A percentile compares a stretch with the other conserved stretches of the same genome.
These are phyloP conservation scores for Venusia cambrica DNA, from an alignment of 2,888 invertebrate genomes.

Conservation along the genomic window DNA sequence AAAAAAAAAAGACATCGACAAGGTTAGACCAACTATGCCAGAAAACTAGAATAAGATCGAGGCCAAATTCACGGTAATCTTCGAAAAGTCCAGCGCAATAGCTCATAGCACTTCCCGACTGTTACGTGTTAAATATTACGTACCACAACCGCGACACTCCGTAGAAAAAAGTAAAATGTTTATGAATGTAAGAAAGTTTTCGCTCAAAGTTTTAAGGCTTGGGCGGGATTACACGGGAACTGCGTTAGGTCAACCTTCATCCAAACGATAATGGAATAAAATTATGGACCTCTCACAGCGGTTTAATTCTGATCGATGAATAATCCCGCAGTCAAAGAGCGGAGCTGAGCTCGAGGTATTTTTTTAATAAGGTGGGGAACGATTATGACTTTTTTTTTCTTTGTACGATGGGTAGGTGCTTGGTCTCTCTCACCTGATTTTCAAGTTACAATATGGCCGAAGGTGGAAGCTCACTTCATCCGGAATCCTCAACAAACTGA, in stretches of 20 bases:
- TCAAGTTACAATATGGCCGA: too few species aligned
- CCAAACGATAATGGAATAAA: conserved; percentile 60
- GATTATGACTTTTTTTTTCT: too few species aligned
- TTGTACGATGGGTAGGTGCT: too few species aligned
- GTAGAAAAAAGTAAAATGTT: conserved; percentile 66
- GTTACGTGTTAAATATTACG: conserved; percentile 56
- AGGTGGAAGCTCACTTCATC: too few species aligned
- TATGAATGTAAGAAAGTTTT: conserved; percentile 70
- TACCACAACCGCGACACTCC: conserved; percentile 42
- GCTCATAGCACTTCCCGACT: conserved; percentile 29
- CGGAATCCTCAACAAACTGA: too few species aligned
- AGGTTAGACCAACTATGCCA: too few species aligned
- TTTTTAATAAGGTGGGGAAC: conserved; percentile 3
- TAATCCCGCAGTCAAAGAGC: conserved; percentile 27
- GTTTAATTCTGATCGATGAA: conserved; percentile 42
- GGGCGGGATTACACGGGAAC: conserved; percentile 68
- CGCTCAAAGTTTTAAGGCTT: conserved; percentile 60
- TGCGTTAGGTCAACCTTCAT: conserved; percentile 65
- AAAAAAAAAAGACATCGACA: too few species aligned
- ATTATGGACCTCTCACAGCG: conserved; percentile 53
- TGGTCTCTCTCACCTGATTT: too few species aligned
- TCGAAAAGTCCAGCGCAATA: too few species aligned
- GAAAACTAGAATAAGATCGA: too few species aligned
- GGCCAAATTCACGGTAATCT: too few species aligned
- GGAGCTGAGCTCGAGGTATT: conserved; percentile 12